Base-by-base conservation (phyloP, 2,113 vertebrate species). In the Abramis brama region DNA sequence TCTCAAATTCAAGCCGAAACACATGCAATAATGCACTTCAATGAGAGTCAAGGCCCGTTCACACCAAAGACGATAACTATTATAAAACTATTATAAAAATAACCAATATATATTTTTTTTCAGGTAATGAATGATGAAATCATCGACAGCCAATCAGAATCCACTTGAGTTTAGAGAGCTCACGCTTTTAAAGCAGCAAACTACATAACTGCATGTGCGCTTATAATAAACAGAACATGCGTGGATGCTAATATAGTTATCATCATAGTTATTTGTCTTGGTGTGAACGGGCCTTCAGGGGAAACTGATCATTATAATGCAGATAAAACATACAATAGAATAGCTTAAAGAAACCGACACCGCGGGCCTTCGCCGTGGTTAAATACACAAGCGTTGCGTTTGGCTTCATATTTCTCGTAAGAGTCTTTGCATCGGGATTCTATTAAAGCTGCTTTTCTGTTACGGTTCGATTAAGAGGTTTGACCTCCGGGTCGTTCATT, bases 321-420 rank as follows among this genome's bases (percentile, higher is more conserved):
- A 47, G 55, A 76, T 62, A 52, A 84, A 84, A 76, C 59, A 74
- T 84, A 76, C 83, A 84, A 47, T 83, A 57, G 33, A 75, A 30
- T 27, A 76, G 71, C 10, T 62, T 7, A 62, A 84, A 62, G 50
- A 64, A 84, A 74, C 36, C 23, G 23, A 83, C 25, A 52, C 45
- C 1, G 55, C 5, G 59, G 52, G 27, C 43, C 52, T 84, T 43
- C 68, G 57, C 33, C 2, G 6, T 75, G 52, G 19, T 30, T 76
- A 62, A 84, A 78, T 21, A 77, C 74, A 55, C 27, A 70, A 50
- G 47, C 45, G 13, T 21, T n/a, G 62, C 33, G 36, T 55, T 71
- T 79, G 50, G 60, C 76, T 70, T 25, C 17, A 76, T 25, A 5
- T 17, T 27, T 23, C 57, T 25, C 59, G 15, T 57, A 77, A 45